Evolutionary conservation across 2,797 vertebrate genomes (phyloP).

Genomic region (Tragopan temminckii): DNA sequence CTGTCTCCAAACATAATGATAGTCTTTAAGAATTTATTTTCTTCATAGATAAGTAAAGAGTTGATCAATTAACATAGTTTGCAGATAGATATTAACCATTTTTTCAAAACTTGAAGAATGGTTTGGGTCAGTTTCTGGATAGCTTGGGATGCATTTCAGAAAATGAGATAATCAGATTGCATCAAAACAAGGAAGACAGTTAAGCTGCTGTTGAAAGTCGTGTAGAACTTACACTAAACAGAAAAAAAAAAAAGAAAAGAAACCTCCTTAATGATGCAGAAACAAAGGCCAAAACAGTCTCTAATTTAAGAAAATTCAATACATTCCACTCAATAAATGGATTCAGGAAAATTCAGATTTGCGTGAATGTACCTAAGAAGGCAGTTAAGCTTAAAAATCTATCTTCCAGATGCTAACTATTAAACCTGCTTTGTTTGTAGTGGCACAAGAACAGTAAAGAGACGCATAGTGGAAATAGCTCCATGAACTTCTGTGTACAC

Average conservation of each 20-base stretch:
- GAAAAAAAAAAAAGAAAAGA: neutral
- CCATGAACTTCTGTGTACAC: too few relatives aligned
- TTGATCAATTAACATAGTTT: neutral
- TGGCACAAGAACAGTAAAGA: neutral
- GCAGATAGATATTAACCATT: neutral
- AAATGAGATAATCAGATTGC: neutral
- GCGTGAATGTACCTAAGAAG: neutral
- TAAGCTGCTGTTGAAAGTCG: neutral
- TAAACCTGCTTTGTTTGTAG: neutral
- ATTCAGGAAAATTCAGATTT: slow-evolving; percentile 24
- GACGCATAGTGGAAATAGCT: too few relatives aligned
- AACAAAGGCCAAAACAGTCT: neutral
- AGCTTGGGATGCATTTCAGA: neutral
- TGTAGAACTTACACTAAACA: neutral
- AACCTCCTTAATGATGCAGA: neutral
- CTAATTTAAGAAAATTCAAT: slow-evolving; percentile 18
- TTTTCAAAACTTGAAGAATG: neutral
- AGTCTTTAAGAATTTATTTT: neutral
- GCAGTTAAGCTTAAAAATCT: neutral
- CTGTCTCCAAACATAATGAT: neutral
- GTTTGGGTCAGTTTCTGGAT: neutral
- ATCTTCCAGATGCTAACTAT: neutral
- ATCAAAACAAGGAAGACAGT: neutral
- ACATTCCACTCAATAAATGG: slow-evolving; percentile 5
- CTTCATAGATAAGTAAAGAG: neutral